Evolutionary conservation across 2,113 vertebrate species (phyloP), one percentile per base, ranked within the genome.

Genomic region (Oreochromis tanganicae): DNA sequence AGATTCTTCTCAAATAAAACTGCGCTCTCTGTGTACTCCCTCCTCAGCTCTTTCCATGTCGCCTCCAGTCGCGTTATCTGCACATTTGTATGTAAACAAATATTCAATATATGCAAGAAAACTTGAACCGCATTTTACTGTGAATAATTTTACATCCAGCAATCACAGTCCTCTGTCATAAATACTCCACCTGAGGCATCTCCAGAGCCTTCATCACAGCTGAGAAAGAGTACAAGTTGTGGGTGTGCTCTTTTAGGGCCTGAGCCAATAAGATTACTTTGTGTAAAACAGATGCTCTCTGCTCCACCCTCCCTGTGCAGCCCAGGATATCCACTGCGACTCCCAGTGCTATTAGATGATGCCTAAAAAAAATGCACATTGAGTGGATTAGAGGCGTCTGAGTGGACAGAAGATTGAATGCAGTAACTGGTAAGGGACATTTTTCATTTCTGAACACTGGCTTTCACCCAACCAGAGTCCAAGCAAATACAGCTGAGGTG

Each of bases 171-270:
- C 9, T 73, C 2, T 14, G n/a, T 38, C 10, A 50, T 12, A 7
- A 7, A 27, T 29, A 13, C 73, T 12, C 14, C 43, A 98, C 98
- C 97, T 98, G 97, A 41, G 97, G 97, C 94, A 98, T 90, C 85
- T 97, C 97, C 91, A 98, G 94, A 19, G 96, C 97, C 68, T 97
- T 97, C 97, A 98, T 98, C 89, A 98, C 95, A 0, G 97, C 97
- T 1, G 97, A 98, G 92, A 98, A 96, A 43, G 96, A 97, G 24
- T 96, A 97, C 38, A 98, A 96, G 92, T 98, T 94, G 17, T 96
- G 96, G 4, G 94, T 88, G 2, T 96, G 94, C 4, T 95, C 93
- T 81, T 95, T 95, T 46, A 98, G 96, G 14, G 96, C 97, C 78
- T 96, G 56, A 0, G 97, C 97, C 95, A 98, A 85, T 82, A 95